Percentiles rank a stretch among this genome's conserved stretches.
Conservation (phyloP, 2,113 vertebrate species). For the Chlorocebus sabaeus region DNA sequence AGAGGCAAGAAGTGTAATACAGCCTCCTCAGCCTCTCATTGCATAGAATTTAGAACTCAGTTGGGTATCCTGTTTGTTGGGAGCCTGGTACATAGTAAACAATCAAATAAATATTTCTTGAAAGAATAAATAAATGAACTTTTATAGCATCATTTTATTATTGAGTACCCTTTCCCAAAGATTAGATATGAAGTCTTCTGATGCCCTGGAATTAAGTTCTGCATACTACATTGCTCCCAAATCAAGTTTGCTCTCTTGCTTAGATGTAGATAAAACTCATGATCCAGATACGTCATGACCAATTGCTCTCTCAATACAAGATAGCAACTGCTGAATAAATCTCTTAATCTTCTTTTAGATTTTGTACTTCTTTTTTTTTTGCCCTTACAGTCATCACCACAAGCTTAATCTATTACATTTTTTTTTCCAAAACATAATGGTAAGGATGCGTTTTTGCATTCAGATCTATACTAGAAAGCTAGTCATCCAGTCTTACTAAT, state of each 20-base stretch:
- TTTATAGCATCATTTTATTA: neutral
- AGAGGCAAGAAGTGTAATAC: neutral
- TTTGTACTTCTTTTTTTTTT: neutral
- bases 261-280: neutral
- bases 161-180: neutral
- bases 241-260: neutral
- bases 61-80: neutral
- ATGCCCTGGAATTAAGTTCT: neutral
- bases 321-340: neutral
- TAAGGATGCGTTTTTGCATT: neutral
- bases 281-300: neutral
- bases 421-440: neutral
- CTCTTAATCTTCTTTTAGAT: neutral
- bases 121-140: neutral
- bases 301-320: neutral
- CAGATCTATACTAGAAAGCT: neutral
- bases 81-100: neutral
- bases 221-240: neutral
- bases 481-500: neutral
- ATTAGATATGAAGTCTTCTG: neutral
- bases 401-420: neutral
- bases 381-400: neutral
- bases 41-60: neutral
- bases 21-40: neutral
- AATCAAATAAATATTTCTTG: neutral